Base-by-base conservation (phyloP, 2,888 invertebrate species). In the Dicroscelio sp. region DNA sequence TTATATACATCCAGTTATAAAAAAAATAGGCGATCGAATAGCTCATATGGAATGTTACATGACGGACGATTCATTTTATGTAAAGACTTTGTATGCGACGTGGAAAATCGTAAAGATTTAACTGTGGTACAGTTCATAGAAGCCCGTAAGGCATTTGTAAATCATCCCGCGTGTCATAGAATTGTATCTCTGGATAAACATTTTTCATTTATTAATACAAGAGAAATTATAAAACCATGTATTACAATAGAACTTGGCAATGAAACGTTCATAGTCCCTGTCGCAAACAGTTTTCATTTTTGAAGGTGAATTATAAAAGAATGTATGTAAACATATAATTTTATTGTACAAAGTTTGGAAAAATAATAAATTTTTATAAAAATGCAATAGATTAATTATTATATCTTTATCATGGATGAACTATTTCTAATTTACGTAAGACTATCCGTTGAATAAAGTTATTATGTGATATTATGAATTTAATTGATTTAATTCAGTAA, bases 91-190 rank as follows among this genome's bases (percentile, higher is more conserved):
- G 2, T 65, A 6, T 65, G 65, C 33, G 65, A 65, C 31, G 31
- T 10, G 27, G 60, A 60, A 60, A 60, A 60, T 23, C 25, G 60
- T 60, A 60, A 60, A 60, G 48, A 48, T 48, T 60, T 60, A 60
- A 27, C 60, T 27, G 27, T 60, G 3, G 60, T 60, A 27, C 60
- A 60, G 8, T 60, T 27, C 27, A 27, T 60, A 27, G 20, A 60
- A 17, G 25, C 60, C 25, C 12, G 25, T 27, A 6, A 20, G 12
- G 10, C 27, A 60, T 60, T 60, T 60, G 5, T 25, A 27, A 27
- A 27, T 4, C 27, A 60, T 20, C 6, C 25, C 27, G 27, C 23
- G 12, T 60, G 23, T 60, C 60, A 27, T 6, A 60, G 25, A 60
- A 60, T 60, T 60, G 4, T 60, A 27, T 27, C 27, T 20, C 23